Evolutionary conservation across 2,797 vertebrate species (phyloP).

Genomic region (Hapalemur alaotrensis): DNA sequence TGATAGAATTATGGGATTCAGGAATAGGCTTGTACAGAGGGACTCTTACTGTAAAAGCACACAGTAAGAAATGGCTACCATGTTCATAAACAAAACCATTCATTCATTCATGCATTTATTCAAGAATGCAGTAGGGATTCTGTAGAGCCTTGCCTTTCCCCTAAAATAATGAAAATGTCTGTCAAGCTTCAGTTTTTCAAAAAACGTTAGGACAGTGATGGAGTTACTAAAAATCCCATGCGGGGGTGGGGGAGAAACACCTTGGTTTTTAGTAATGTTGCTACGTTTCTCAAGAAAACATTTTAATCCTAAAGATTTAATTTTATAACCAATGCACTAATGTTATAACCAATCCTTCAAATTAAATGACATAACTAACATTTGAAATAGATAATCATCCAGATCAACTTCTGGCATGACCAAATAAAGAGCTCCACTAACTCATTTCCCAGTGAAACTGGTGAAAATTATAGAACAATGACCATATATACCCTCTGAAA

Average conservation of each 20-base stretch:
- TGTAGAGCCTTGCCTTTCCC: neutral
- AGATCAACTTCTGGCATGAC: neutral
- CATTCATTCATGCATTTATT: neutral
- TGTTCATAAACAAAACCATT: neutral
- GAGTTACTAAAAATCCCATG: neutral
- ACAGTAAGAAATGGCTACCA: neutral
- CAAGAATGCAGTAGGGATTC: neutral
- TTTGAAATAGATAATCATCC: neutral
- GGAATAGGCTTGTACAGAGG: neutral
- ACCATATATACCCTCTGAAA: neutral
- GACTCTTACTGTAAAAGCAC: neutral
- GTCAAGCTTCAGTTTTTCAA: neutral
- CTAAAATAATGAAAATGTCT: neutral
- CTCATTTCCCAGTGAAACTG: neutral
- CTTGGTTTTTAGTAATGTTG: neutral
- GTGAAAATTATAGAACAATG: neutral
- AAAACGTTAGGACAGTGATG: neutral
- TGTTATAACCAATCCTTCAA: neutral
- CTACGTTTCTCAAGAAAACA: neutral
- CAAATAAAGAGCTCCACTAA: neutral
- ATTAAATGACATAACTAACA: neutral
- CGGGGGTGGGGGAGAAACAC: neutral
- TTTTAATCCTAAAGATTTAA: neutral
- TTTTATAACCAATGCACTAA: neutral
- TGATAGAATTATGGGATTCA: neutral